Conservation (phyloP, 2,888 invertebrate species). For the Apodemia zela region DNA sequence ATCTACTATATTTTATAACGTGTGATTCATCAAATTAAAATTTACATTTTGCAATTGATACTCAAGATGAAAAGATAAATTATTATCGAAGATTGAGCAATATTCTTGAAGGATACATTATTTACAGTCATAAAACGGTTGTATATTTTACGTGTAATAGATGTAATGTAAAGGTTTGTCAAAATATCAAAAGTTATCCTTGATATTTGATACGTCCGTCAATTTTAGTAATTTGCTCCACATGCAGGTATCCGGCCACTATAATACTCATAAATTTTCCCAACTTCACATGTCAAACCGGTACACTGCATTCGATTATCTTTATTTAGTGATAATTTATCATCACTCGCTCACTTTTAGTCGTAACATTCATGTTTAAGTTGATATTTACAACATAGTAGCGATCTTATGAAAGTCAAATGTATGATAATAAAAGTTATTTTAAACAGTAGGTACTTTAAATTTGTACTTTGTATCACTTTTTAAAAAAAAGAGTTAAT, state of each 20-base stretch:
- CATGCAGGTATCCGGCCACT: conserved; percentile 64
- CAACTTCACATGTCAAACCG: conserved; percentile 72
- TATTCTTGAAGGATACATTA: not conserved
- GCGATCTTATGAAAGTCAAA: conserved; percentile 11
- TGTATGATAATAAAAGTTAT: conserved; percentile 17
- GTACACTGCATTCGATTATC: conserved; percentile 70
- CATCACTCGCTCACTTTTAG: conserved; percentile 53
- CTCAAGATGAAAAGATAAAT: too few species aligned
- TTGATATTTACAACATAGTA: conserved; percentile 22
- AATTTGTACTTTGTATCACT: too few species aligned
- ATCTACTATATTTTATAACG: too few species aligned
- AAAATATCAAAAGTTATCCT: conserved; percentile 46
- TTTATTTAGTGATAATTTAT: conserved; percentile 68
- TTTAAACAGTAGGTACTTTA: not conserved
- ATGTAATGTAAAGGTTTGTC: conserved; percentile 7
- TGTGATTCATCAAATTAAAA: too few species aligned
- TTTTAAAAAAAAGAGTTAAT: too few species aligned
- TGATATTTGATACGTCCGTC: conserved; percentile 72
- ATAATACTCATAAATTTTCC: conserved; percentile 75
- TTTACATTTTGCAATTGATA: too few species aligned
- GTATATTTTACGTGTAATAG: conserved; percentile 4
- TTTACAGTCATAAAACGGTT: not conserved
- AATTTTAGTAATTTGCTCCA: conserved; percentile 73
- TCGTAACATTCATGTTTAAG: conserved; percentile 37
- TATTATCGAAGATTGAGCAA: not conserved